A percentile compares a stretch with the other conserved stretches of the same genome.
These are phyloP conservation scores for Gymnoscelis rufifasciata DNA, from an alignment of 2,888 invertebrate species.

Conservation along the genomic window DNA sequence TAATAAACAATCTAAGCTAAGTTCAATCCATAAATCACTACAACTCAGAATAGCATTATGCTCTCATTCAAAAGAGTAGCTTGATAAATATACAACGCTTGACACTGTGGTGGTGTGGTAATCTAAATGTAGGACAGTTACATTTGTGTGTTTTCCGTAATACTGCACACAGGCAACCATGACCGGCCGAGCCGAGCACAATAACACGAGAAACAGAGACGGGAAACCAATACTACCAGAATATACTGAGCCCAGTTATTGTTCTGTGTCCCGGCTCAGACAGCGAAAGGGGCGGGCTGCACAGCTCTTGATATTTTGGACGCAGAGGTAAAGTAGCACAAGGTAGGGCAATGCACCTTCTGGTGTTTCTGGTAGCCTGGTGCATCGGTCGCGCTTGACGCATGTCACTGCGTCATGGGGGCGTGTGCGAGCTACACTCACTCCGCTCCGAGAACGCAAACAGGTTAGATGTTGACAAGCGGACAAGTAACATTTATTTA, in stretches of 20 bases:
- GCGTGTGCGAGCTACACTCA: constrained; percentile 48
- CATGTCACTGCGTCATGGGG: constrained; percentile 73
- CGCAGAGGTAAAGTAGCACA: constrained; percentile 8
- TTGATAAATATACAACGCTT: no score
- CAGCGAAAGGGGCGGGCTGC: constrained; percentile 25
- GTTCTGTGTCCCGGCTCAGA: constrained; percentile 5
- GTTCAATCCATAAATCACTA: no score
- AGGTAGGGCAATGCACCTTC: constrained; percentile 49
- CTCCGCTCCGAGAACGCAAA: constrained; percentile 18
- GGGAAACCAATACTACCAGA: constrained; percentile 26
- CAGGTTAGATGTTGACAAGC: constrained; percentile 18
- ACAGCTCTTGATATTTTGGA: constrained; percentile 23
- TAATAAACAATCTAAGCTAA: no score
- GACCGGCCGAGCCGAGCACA: background rate
- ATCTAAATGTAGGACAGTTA: constrained; percentile 3
- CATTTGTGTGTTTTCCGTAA: constrained; percentile 13
- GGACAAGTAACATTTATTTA: constrained; percentile 15
- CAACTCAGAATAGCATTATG: no score
- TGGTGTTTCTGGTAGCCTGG: constrained; percentile 52
- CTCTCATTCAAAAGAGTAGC: no score
- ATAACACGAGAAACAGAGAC: constrained; percentile 5
- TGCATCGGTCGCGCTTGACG: constrained; percentile 68
- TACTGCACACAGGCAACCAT: constrained; percentile 25
- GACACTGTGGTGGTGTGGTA: constrained; percentile 1
- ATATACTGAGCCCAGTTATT: constrained; percentile 27